A percentile compares a stretch with the other conserved stretches of the same genome.
phyloP scores from a whole-genome alignment of 2,113 vertebrate species.

The Notarius lentiginosus region DNA sequence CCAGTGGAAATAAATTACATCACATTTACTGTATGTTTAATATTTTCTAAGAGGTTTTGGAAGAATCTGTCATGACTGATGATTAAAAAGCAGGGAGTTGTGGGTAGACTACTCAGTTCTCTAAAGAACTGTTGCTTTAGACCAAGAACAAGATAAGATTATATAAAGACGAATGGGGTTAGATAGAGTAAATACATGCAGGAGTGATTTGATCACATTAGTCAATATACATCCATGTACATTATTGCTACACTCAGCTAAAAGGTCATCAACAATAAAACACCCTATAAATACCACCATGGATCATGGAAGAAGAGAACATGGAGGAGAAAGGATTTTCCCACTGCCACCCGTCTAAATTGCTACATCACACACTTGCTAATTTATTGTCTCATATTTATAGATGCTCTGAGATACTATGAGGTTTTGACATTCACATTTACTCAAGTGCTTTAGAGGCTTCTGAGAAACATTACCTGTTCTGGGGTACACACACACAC shows the following conservation, averaged over 20 bases:
- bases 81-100: not conserved
- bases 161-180: not conserved
- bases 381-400: slow-evolving; percentile 73
- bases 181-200: slow-evolving; percentile 1
- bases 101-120: not conserved
- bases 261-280: slow-evolving; percentile 65
- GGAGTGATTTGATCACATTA: slow-evolving; percentile 45
- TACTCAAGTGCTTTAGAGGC: slow-evolving; percentile 54
- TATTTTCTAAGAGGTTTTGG: not conserved
- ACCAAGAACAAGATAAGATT: not conserved
- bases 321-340: slow-evolving; percentile 17
- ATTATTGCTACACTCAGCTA: slow-evolving; percentile 59
- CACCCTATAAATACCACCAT: slow-evolving; percentile 64
- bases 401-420: slow-evolving; percentile 64
- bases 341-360: slow-evolving; percentile 39
- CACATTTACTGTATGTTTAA: not conserved
- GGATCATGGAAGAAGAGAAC: slow-evolving; percentile 45
- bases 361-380: slow-evolving; percentile 57
- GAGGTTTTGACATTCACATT: slow-evolving; percentile 59
- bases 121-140: slow-evolving; percentile 19
- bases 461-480: slow-evolving; percentile 51
- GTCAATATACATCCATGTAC: slow-evolving; percentile 58
- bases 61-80: not conserved
- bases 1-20: not conserved
- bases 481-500: slow-evolving; percentile 35